These are phyloP conservation scores for Bombus consobrinus DNA, from an alignment of 1,140 invertebrate species.

Conservation along the genomic window DNA sequence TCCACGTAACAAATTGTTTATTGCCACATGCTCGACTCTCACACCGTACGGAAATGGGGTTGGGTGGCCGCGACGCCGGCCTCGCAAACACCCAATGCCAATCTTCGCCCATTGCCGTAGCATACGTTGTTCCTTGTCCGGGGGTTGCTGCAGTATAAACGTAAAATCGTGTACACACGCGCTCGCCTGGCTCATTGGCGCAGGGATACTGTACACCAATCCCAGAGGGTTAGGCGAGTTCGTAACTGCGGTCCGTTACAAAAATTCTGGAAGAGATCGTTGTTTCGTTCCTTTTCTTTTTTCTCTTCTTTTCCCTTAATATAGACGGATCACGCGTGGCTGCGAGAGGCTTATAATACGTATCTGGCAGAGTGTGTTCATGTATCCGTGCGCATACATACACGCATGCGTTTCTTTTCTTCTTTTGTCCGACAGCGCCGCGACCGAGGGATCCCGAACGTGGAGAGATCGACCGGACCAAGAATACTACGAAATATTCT, in stretches of 20 bases:
- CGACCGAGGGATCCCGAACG: background rate
- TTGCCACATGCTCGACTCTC: slow-evolving; percentile 75
- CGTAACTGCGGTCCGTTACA: slow-evolving; percentile 43
- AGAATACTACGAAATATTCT: slow-evolving; percentile 45
- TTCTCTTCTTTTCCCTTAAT: slow-evolving; percentile 24
- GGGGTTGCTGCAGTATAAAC: slow-evolving; percentile 6
- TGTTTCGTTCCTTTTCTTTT: slow-evolving; percentile 16
- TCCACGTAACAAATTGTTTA: slow-evolving; percentile 76
- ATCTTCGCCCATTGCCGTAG: slow-evolving; percentile 43
- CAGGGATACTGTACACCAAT: background rate
- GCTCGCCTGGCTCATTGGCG: background rate
- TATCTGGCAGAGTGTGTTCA: background rate
- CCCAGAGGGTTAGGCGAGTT: background rate
- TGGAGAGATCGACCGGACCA: slow-evolving; percentile 21
- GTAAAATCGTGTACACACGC: slow-evolving; percentile 6
- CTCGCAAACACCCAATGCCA: slow-evolving; percentile 44
- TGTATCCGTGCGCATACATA: background rate
- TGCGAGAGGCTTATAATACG: background rate
- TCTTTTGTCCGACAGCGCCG: slow-evolving; percentile 40
- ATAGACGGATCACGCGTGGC: slow-evolving; percentile 45
- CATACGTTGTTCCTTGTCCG: background rate
- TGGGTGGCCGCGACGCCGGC: slow-evolving; percentile 34
- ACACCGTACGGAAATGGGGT: slow-evolving; percentile 62
- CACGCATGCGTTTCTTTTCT: slow-evolving; percentile 18
- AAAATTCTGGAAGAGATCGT: slow-evolving; percentile 20